Evolutionary conservation across 2,888 invertebrate genomes (phyloP), one percentile per base, ranked within the genome.

Genomic region (Steinernema carpocapsae): DNA sequence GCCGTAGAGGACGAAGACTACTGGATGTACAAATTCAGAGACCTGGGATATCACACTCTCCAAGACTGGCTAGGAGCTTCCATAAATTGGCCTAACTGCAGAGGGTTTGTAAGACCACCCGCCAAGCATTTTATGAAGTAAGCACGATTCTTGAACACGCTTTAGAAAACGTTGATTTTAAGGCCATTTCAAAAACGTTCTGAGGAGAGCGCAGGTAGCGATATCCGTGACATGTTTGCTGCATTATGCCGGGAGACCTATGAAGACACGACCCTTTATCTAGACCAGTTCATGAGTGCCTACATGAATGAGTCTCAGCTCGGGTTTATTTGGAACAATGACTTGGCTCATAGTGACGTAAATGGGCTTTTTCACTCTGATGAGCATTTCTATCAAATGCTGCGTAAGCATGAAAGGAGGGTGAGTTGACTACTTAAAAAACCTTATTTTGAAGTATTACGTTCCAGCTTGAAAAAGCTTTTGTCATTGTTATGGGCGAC

Each of bases 401-500:
- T 64, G 7, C 4, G 12, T 2, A 64, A 32, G 64, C 64, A 64
- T 26, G 37, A 64, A 19, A 32, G 29, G 10, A 1, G 64, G 32
- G 64, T 64, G 14, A 32, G 32, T 64, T 2, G 10, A 3, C 3
- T 4, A 19, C 17, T 19, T 48, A 4, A 17, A 14, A 14, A 48
- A 14, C 48, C n/a, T 43, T 42, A 0, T 45, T 42, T 0, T 43
- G 10, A 37, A 10, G 10, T 3, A 10, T 37, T 10, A 37, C 3
- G 37, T 77, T 75, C 29, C 64, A 81, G 77, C 51, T 82, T 1
- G 77, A 82, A 14, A 79, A 80, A 19, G 76, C 80, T 10, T 82
- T 80, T 64, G 78, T 82, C 0, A 76, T 80, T 52, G 37, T 82
- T 14, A 77, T 80, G 56, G 82, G 78, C 0, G 82, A 82, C 64